Conservation (phyloP, 2,888 invertebrate species). For the Cheilosia grossa region DNA sequence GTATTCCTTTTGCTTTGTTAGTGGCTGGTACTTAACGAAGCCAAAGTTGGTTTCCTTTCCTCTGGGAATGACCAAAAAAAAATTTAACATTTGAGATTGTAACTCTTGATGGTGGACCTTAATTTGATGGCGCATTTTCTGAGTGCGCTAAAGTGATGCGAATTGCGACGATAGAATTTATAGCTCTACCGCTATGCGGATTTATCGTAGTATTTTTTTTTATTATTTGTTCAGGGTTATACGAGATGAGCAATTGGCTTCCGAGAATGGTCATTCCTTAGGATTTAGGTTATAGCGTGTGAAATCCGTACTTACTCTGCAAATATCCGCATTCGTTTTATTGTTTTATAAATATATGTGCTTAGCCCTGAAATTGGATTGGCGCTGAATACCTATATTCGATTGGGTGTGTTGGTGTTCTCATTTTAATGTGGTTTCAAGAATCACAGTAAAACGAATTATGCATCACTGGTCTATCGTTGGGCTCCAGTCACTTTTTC, state of each 20-base stretch:
- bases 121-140: constrained; percentile 55
- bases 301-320: constrained; percentile 2
- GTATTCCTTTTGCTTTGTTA: constrained; percentile 22
- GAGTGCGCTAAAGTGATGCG: constrained; percentile 53
- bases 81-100: constrained; percentile 66
- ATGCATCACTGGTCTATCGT: background rate
- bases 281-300: constrained; percentile 8
- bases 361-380: constrained; percentile 11
- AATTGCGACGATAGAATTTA: constrained; percentile 51
- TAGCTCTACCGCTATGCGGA: constrained; percentile 26
- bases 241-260: constrained; percentile 8
- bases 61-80: constrained; percentile 37
- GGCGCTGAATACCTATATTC: background rate
- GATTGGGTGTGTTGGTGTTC: background rate
- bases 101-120: constrained; percentile 62
- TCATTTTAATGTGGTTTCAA: background rate
- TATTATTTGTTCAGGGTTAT: constrained; percentile 15
- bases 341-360: constrained; percentile 31
- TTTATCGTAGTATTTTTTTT: constrained; percentile 33
- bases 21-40: constrained; percentile 35
- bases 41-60: constrained; percentile 38
- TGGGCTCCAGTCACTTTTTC: too few species aligned
- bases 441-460: background rate
- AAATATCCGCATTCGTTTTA: constrained; percentile 33
- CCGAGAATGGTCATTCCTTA: constrained; percentile 25